phyloP scores from a whole-genome alignment of 2,797 vertebrate genomes.

The Pipistrellus pipistrellus region DNA sequence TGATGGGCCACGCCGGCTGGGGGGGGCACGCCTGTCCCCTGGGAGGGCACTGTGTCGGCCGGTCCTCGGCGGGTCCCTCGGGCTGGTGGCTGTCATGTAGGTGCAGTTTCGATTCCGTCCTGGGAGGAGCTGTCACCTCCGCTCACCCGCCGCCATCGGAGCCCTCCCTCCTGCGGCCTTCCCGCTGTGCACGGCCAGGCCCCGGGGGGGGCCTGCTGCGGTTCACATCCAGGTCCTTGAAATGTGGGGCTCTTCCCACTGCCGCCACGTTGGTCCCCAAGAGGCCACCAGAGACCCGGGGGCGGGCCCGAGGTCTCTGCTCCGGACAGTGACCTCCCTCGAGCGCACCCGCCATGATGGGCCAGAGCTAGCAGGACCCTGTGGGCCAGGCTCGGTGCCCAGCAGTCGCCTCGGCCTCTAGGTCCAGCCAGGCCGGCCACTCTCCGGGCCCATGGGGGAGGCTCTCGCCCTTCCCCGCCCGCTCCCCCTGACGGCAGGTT shows the following conservation, averaged over 20 bases:
- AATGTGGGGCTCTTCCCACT: neutral
- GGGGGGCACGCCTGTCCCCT: neutral
- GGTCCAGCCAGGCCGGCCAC: rapidly evolving
- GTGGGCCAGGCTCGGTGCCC: neutral
- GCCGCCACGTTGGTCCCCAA: neutral
- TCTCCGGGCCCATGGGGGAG: neutral
- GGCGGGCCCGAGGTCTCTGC: neutral
- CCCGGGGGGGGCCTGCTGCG: no score
- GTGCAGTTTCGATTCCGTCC: neutral
- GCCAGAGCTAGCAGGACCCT: rapidly evolving
- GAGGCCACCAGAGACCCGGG: neutral
- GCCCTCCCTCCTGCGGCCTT: neutral
- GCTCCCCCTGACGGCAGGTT: neutral
- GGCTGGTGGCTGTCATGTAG: neutral
- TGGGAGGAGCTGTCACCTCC: neutral
- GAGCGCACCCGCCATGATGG: neutral
- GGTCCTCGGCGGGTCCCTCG: neutral
- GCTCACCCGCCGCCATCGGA: neutral
- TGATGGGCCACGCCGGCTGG: neutral
- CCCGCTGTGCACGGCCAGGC: neutral
- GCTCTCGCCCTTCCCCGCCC: no score
- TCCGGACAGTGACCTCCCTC: neutral
- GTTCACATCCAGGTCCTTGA: neutral
- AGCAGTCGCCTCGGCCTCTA: neutral
- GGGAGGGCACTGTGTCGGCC: neutral